A percentile compares a stretch with the other conserved stretches of the same genome.
Conservation (phyloP, 2,113 vertebrate species). For the Cryptomyrus ogoouensis region DNA sequence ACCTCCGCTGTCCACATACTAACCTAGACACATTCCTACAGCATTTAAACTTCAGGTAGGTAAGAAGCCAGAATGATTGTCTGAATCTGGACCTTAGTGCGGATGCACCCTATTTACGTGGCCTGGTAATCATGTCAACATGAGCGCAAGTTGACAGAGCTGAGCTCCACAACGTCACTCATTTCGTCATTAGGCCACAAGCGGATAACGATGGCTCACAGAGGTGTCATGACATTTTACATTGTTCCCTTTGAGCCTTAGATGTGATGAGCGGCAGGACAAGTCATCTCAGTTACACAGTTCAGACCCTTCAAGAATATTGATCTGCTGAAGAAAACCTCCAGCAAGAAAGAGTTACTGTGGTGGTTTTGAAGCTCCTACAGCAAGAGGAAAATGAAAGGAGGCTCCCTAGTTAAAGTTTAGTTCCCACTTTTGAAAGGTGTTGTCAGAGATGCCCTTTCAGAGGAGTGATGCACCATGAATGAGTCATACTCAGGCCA, state of each 20-base stretch:
- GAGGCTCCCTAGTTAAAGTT: background rate
- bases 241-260: background rate
- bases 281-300: background rate
- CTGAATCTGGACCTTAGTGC: background rate
- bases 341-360: background rate
- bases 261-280: background rate
- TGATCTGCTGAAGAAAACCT: background rate
- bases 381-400: background rate
- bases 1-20: background rate
- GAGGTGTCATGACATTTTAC: background rate
- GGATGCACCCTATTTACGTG: background rate
- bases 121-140: background rate
- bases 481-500: background rate
- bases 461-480: background rate
- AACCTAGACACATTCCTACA: background rate
- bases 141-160: background rate
- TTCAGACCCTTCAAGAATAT: background rate
- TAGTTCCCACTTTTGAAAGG: background rate
- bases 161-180: background rate
- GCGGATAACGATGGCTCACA: background rate
- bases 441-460: background rate
- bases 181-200: background rate
- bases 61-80: too few species aligned
- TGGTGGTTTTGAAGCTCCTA: background rate
- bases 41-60: background rate